Evolutionary conservation across 1,140 invertebrate species (phyloP).

Genomic region (Sinella curviseta): DNA sequence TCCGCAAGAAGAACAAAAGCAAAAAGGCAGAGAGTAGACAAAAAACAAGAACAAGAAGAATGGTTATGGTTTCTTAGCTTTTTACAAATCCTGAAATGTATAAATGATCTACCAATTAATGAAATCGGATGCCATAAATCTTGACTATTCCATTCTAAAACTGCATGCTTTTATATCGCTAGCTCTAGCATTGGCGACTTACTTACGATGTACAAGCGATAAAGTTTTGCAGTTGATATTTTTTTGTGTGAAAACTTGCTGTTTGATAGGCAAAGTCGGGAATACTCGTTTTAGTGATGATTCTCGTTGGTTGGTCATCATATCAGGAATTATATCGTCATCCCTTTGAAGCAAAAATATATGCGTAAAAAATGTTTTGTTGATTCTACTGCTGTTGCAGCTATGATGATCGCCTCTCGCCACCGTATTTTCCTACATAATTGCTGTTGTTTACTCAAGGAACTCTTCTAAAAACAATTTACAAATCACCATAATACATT

Average conservation of each 20-base stretch:
- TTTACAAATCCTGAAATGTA: conserved; percentile 1
- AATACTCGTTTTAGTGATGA: too few species aligned
- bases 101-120: conserved; percentile 13
- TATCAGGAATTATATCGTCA: conserved; percentile 1
- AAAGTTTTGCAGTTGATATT: too few species aligned
- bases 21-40: not conserved
- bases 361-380: too few species aligned
- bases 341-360: too few species aligned
- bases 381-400: too few species aligned
- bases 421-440: not conserved
- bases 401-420: too few species aligned
- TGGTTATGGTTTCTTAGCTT: not conserved
- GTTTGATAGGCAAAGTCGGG: too few species aligned
- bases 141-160: not conserved
- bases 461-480: conserved; percentile 15
- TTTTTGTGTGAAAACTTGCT: too few species aligned
- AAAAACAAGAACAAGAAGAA: conserved; percentile 15
- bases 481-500: not conserved
- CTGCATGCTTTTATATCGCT: not conserved
- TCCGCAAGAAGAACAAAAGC: not conserved
- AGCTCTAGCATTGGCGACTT: too few species aligned
- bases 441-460: conserved; percentile 2
- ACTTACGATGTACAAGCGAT: too few species aligned
- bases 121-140: conserved; percentile 12
- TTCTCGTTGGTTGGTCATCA: too few species aligned